Evolutionary conservation across 1,140 invertebrate genomes (phyloP), one percentile per base, ranked within the genome.

Genomic region (Pseudobourletiella spinata): DNA sequence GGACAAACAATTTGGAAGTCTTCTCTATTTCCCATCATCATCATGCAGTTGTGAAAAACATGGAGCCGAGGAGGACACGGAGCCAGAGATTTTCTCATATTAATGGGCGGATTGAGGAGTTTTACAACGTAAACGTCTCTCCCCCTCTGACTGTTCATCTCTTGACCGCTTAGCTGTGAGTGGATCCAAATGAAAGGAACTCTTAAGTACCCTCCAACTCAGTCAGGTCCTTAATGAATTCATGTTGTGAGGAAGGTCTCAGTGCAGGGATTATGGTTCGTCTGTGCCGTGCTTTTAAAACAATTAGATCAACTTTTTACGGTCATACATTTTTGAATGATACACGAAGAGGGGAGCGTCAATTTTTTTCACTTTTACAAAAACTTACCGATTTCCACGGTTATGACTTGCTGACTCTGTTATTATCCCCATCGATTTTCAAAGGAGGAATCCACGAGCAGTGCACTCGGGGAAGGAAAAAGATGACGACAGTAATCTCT

Each of bases 51-150:
- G n/a, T n/a, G n/a, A n/a, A n/a, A n/a, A n/a, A n/a, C n/a, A n/a
- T n/a, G n/a, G n/a, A n/a, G n/a, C n/a, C n/a, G n/a, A n/a, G 48
- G 22, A 26, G 2, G 48, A 24, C 6, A 22, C 24, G 48, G 48
- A 51, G 48, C 48, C 48, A 51, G 28, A 51, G 16, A 8, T 51
- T 51, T 51, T 51, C 25, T 26, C 11, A 22, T 4, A 51, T 51
- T 51, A 51, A 51, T 51, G 48, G 48, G 48, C 48, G 48, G 48
- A 22, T 48, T 11, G 43, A 16, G 4, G 43, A 22, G n/a, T 39
- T 39, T 39, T 39, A n/a, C n/a, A n/a, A n/a, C n/a, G n/a, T n/a
- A n/a, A n/a, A n/a, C n/a, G 32, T 22, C 44, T 48, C 44, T 48
- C 20, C 44, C 44, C 18, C 20, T 48, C 35, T 39, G 35, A 39